Evolutionary conservation across 2,797 vertebrate species (phyloP).

Genomic region (Clarias fuscus): DNA sequence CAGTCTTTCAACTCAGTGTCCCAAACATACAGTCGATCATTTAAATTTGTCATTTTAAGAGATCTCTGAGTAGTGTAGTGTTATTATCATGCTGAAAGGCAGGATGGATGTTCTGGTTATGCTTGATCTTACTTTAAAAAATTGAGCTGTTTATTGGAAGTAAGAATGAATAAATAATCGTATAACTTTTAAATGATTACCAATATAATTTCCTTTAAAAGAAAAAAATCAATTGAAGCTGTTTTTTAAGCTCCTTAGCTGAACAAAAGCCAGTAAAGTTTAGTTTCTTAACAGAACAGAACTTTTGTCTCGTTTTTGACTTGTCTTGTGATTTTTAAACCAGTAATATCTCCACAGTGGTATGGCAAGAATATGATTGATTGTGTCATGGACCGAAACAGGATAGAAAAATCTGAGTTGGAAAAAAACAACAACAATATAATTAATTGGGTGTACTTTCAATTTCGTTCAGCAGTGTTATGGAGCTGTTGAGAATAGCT

Average conservation of each 20-base stretch:
- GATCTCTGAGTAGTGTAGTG: neutral
- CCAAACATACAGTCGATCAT: neutral
- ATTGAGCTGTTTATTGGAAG: neutral
- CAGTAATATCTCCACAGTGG: neutral
- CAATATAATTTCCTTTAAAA: no score
- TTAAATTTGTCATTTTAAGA: neutral
- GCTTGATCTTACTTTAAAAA: neutral
- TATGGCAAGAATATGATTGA: neutral
- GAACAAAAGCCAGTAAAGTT: neutral
- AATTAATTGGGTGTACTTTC: slow-evolving; percentile 5
- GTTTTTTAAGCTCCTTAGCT: neutral
- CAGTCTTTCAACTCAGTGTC: neutral
- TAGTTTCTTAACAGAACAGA: neutral
- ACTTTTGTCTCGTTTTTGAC: neutral
- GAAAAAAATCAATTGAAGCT: neutral
- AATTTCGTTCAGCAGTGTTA: neutral
- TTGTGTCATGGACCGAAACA: neutral
- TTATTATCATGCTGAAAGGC: neutral
- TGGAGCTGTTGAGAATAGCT: neutral
- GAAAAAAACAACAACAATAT: neutral
- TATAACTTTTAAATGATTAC: neutral
- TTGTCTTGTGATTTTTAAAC: neutral
- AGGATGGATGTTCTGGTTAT: neutral
- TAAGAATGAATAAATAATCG: neutral
- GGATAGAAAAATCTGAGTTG: neutral